A percentile compares a stretch with the other conserved stretches of the same genome.
Conservation (phyloP, 2,797 vertebrate genomes). For the Vespertilio murinus region DNA sequence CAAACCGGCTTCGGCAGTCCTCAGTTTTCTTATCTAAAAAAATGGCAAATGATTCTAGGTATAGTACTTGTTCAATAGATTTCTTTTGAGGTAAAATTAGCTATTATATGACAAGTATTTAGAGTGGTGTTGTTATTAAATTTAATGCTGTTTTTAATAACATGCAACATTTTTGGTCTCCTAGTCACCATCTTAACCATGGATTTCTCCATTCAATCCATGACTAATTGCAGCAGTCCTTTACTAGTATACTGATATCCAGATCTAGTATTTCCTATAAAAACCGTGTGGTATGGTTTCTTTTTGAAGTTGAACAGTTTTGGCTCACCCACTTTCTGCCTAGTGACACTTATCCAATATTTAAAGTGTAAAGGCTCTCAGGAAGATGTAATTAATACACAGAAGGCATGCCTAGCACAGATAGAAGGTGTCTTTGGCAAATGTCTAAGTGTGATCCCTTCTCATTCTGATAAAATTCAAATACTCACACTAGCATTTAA, state of each 20-base stretch:
- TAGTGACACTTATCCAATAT: neutral
- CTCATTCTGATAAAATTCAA: neutral
- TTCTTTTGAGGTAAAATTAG: neutral
- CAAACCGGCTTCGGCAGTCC: too few species aligned
- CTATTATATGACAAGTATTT: neutral
- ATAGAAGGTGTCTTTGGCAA: neutral
- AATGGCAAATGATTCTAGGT: neutral
- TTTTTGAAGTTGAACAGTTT: neutral
- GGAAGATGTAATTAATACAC: neutral
- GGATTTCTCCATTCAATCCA: neutral
- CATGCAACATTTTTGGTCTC: neutral
- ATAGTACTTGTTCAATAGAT: neutral
- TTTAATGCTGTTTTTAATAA: neutral
- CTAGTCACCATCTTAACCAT: neutral
- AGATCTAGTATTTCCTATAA: neutral
- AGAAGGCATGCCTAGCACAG: neutral
- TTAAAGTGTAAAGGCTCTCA: neutral
- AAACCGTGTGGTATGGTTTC: neutral
- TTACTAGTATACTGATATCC: neutral
- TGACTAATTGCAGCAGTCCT: neutral
- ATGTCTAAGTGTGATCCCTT: neutral
- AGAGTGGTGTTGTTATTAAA: neutral
- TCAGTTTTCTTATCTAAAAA: neutral
- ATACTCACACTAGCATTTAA: neutral
- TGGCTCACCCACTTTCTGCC: neutral